Percentiles rank a stretch among this genome's conserved stretches.
These are phyloP conservation scores for Pogoniulus pusillus DNA, from an alignment of 2,797 vertebrate genomes.

Conservation along the genomic window DNA sequence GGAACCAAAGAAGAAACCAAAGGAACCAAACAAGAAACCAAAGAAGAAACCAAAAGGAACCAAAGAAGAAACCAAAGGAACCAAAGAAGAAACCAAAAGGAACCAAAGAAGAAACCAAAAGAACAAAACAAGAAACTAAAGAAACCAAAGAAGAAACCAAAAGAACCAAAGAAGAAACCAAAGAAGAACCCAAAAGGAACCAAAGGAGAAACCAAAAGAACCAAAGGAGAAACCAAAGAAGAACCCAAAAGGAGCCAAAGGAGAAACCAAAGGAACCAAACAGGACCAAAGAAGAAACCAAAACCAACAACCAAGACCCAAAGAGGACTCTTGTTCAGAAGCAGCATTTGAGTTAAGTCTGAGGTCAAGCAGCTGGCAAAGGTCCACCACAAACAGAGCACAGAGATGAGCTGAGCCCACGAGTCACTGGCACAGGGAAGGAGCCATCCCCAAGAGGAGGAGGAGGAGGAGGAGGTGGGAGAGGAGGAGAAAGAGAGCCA, in stretches of 20 bases:
- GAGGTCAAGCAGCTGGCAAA: conserved; percentile 64
- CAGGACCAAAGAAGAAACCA: background rate
- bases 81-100: too few relatives aligned
- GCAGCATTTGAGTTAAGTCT: conserved; percentile 57
- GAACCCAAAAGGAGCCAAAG: too few relatives aligned
- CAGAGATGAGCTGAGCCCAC: conserved; percentile 42
- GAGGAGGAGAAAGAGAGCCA: too few relatives aligned
- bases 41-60: background rate
- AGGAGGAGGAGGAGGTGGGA: background rate
- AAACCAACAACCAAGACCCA: background rate
- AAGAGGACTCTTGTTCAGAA: conserved; percentile 18
- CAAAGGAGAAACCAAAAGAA: too few relatives aligned
- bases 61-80: too few relatives aligned
- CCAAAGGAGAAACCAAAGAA: too few relatives aligned
- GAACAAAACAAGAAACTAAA: background rate
- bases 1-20: too few relatives aligned
- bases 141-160: too few relatives aligned
- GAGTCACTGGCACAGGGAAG: conserved; percentile 56
- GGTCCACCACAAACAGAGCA: conserved; percentile 59
- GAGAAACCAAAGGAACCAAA: too few relatives aligned
- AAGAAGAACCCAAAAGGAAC: too few relatives aligned
- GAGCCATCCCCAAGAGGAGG: conserved; percentile 33
- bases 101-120: background rate
- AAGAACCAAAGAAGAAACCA: too few relatives aligned
- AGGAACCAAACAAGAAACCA: too few relatives aligned